Evolutionary conservation across 2,113 vertebrate species (phyloP).

Genomic region (Prunella fulvescens): DNA sequence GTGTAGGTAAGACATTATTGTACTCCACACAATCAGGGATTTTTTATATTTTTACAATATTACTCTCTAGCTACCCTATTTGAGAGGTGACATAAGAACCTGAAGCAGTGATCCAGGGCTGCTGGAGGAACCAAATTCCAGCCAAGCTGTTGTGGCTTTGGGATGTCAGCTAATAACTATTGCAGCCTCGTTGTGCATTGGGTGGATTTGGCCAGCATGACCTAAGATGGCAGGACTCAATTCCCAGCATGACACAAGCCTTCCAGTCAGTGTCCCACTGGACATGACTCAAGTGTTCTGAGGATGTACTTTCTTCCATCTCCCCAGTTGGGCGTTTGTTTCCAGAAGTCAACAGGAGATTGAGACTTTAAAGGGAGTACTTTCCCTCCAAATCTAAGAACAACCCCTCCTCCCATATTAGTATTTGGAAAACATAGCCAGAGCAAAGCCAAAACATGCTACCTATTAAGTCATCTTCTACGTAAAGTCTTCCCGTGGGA

Average conservation of each 20-base stretch:
- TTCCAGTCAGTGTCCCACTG: background rate
- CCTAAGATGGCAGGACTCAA: background rate
- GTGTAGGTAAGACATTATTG: background rate
- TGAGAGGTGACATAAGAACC: background rate
- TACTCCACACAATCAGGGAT: background rate
- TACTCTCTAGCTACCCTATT: background rate
- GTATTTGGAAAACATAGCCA: background rate
- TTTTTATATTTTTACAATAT: background rate
- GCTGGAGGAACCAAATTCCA: background rate
- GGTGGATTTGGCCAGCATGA: background rate
- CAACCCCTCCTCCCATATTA: rapidly evolving
- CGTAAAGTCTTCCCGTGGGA: background rate
- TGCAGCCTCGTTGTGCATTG: background rate
- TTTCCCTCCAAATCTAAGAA: background rate
- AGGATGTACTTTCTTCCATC: constrained; percentile 15
- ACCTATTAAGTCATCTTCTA: background rate
- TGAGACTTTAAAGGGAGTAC: background rate
- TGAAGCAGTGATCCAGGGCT: background rate
- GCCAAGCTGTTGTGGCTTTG: background rate
- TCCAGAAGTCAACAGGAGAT: background rate
- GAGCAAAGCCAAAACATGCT: background rate
- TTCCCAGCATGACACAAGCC: constrained; percentile 21
- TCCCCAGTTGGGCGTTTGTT: background rate
- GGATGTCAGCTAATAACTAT: background rate
- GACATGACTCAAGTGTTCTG: constrained; percentile 50